Evolutionary conservation across 2,888 invertebrate genomes (phyloP).

Genomic region (Trachelus tabidus): DNA sequence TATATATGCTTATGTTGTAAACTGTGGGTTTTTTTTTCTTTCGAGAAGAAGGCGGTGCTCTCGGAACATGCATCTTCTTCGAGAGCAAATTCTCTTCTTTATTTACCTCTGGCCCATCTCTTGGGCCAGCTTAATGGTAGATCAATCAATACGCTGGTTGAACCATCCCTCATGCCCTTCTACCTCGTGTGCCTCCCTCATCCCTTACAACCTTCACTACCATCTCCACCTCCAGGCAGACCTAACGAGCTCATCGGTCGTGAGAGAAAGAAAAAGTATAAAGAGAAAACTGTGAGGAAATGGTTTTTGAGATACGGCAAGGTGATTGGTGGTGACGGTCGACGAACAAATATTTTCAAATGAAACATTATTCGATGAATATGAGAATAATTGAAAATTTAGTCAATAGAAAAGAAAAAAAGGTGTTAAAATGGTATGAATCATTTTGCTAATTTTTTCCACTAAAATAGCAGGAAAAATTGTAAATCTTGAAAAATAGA

Average conservation of each 20-base stretch:
- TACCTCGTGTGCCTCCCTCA: slow-evolving; percentile 8
- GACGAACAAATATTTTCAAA: neutral
- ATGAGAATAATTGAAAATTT: no score
- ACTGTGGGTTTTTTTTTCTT: no score
- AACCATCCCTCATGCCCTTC: slow-evolving; percentile 32
- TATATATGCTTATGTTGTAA: no score
- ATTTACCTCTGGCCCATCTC: neutral
- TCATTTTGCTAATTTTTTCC: no score
- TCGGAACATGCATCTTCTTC: slow-evolving; percentile 41
- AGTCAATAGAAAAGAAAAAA: no score
- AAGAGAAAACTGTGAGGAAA: slow-evolving; percentile 57
- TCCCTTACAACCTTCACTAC: slow-evolving; percentile 18
- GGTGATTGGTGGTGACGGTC: slow-evolving; percentile 12
- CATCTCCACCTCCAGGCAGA: slow-evolving; percentile 37
- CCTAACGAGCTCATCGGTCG: slow-evolving; percentile 60
- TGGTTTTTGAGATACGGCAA: slow-evolving; percentile 54
- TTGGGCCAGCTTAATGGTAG: slow-evolving; percentile 47
- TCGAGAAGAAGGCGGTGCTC: no score
- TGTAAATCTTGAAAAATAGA: no score
- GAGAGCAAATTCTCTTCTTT: slow-evolving; percentile 41
- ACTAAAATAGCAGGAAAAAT: no score
- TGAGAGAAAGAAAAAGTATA: slow-evolving; percentile 40
- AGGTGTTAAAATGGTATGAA: no score
- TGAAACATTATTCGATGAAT: no score
- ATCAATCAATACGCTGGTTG: slow-evolving; percentile 59